These are phyloP conservation scores for Nothobranchius furzeri DNA, from an alignment of 2,113 vertebrate genomes.

Conservation along the genomic window DNA sequence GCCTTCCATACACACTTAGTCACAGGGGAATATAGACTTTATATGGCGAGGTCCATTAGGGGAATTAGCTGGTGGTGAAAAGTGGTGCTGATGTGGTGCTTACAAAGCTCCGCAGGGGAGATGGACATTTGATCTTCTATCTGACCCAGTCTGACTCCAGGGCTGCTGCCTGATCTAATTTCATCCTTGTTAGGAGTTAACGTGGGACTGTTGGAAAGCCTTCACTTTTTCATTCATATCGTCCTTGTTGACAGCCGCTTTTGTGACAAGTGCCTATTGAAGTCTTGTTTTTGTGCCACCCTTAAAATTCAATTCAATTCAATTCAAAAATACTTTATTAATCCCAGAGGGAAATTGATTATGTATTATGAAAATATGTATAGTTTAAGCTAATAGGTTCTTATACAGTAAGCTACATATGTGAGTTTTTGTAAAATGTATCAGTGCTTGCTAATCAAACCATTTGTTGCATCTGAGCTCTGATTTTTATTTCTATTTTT, in stretches of 20 bases:
- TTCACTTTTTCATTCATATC: neutral
- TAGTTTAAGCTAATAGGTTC: neutral
- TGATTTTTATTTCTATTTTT: neutral
- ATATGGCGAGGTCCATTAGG: constrained; percentile 71
- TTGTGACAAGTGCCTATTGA: constrained; percentile 6
- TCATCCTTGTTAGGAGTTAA: constrained; percentile 52
- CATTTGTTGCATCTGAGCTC: constrained; percentile 12
- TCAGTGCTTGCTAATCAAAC: neutral
- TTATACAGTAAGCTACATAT: constrained; percentile 4
- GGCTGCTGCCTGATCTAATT: constrained; percentile 64
- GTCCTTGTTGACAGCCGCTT: constrained; percentile 30
- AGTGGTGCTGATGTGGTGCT: constrained; percentile 75
- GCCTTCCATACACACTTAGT: constrained; percentile 25
- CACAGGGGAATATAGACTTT: constrained; percentile 55
- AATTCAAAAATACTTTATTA: too few species aligned
- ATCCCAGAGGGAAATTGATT: too few species aligned
- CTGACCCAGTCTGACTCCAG: constrained; percentile 69
- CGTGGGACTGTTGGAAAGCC: constrained; percentile 26
- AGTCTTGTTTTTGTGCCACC: neutral
- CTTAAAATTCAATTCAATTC: neutral
- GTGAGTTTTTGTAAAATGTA: neutral
- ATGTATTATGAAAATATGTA: too few species aligned
- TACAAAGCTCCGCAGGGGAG: constrained; percentile 73
- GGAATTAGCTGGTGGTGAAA: constrained; percentile 76
- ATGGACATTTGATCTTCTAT: constrained; percentile 75